A percentile compares a stretch with the other conserved stretches of the same genome.
phyloP scores from a whole-genome alignment of 1,140 invertebrate species.

The Scaptomyza graminum region DNA sequence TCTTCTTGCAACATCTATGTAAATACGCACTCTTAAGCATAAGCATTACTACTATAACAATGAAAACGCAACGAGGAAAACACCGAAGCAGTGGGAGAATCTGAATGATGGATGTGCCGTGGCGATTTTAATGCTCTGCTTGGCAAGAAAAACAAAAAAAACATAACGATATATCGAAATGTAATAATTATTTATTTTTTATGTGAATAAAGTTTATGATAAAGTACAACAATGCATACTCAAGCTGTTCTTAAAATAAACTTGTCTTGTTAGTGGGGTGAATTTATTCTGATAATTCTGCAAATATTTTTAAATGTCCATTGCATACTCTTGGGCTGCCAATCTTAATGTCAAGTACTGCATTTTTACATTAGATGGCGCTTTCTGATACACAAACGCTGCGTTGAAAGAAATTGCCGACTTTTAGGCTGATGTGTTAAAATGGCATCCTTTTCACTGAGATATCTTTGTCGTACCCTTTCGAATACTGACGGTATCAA shows the following conservation, averaged over 20 bases:
- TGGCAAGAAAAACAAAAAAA: constrained; percentile 15
- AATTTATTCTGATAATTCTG: background rate
- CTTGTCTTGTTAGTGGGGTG: background rate
- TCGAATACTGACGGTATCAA: background rate
- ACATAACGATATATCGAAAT: constrained; percentile 58
- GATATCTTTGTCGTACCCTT: background rate
- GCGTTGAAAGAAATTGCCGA: background rate
- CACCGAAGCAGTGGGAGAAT: constrained; percentile 9
- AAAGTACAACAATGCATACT: constrained; percentile 52
- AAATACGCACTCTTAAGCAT: constrained; percentile 72
- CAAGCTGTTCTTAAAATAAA: constrained; percentile 2
- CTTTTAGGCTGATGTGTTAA: background rate
- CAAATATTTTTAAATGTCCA: too few species aligned
- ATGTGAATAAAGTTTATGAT: constrained; percentile 79
- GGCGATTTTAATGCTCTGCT: constrained; percentile 41
- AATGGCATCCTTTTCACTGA: background rate
- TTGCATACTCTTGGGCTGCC: constrained; percentile 17
- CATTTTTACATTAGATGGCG: background rate
- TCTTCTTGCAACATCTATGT: constrained; percentile 71
- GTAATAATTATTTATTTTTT: constrained; percentile 81
- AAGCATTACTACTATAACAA: constrained; percentile 59
- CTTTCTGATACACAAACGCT: background rate
- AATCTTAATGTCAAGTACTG: background rate
- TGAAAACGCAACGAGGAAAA: constrained; percentile 40
- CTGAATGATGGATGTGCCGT: constrained; percentile 12